Percentiles rank a stretch among this genome's conserved stretches.
Evolutionary conservation across 2,888 invertebrate genomes (phyloP).

Genomic region (Heliconius aoede): DNA sequence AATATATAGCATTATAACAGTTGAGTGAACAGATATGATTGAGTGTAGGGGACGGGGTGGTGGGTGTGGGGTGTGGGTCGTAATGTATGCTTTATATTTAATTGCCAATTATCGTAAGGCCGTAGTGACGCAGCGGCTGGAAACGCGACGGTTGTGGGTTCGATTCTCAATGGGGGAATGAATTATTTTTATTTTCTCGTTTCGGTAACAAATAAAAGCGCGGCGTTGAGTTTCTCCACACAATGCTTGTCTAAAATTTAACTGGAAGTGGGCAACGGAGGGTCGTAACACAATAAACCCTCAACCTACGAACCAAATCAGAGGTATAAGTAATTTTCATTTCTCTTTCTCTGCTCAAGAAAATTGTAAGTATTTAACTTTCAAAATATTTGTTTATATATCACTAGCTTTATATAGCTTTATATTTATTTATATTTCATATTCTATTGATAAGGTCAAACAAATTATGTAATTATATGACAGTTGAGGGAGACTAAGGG

Average conservation of each 20-base stretch:
- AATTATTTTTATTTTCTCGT: neutral
- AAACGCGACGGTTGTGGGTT: neutral
- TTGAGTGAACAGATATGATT: constrained; percentile 67
- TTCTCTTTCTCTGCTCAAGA: too few relatives aligned
- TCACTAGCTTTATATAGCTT: neutral
- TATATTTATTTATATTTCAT: too few relatives aligned
- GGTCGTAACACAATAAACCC: too few relatives aligned
- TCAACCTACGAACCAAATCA: too few relatives aligned
- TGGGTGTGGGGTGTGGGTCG: constrained; percentile 37
- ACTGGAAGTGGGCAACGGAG: too few relatives aligned
- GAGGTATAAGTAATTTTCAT: too few relatives aligned
- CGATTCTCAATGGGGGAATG: neutral
- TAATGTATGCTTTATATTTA: constrained; percentile 39
- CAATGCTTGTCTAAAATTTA: too few relatives aligned
- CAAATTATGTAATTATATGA: neutral
- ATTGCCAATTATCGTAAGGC: constrained; percentile 16
- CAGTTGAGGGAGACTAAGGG: neutral
- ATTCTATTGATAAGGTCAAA: constrained; percentile 6
- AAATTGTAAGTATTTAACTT: neutral
- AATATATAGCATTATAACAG: constrained; percentile 57
- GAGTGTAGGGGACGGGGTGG: constrained; percentile 52
- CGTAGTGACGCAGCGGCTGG: neutral
- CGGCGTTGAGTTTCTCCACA: neutral
- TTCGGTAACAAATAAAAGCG: neutral
- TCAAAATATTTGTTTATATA: neutral